Base-by-base conservation (phyloP, 53 echinoderm and acorn worm genomes). In the Echinarachnius parma region DNA sequence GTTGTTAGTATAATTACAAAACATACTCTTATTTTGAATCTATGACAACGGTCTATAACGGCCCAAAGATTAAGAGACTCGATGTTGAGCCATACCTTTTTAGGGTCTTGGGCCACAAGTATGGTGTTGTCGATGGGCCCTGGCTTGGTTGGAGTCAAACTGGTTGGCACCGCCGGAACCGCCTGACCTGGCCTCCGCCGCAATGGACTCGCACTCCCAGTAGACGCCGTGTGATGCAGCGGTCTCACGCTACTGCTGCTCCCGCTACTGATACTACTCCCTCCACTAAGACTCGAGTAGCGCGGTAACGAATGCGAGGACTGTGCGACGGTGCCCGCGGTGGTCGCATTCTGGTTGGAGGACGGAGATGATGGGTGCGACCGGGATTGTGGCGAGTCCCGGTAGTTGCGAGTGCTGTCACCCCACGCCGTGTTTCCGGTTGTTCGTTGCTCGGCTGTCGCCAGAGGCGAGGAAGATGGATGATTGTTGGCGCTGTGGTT, bases 71-170 rank as follows among this genome's bases (percentile, higher is more conserved):
- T n/a, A n/a, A n/a, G n/a, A n/a, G n/a, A n/a, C n/a, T n/a, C n/a
- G n/a, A n/a, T n/a, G 42, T n/a, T n/a, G n/a, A n/a, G n/a, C n/a
- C 67, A 20, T 45, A 96, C 98, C 91, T 96, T 96, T 77, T 86
- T 87, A 50, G 59, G 77, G 59, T 96, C 98, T 44, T 82, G 70
- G 58, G 88, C 66, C 32, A 96, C 82, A 9, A 96, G 82, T 15
- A 62, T 52, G 5, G 91, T 91, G 48, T 96, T 96, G 49, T 96
- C 87, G 52, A 96, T 87, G 3, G 88, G 82, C 34, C 98, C 91
- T 0, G 98, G 98, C 36, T 82, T 91, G 2, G 77, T 70, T 11
- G 91, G 98, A 11, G 72, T 72, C 4, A 47, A 46, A 42, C 70
- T 86, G 35, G 56, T 31, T 3, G 67, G 26, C 15, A 61, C 62